Evolutionary conservation across 2,797 vertebrate species (phyloP).

Genomic region (Melanogrammus aeglefinus): DNA sequence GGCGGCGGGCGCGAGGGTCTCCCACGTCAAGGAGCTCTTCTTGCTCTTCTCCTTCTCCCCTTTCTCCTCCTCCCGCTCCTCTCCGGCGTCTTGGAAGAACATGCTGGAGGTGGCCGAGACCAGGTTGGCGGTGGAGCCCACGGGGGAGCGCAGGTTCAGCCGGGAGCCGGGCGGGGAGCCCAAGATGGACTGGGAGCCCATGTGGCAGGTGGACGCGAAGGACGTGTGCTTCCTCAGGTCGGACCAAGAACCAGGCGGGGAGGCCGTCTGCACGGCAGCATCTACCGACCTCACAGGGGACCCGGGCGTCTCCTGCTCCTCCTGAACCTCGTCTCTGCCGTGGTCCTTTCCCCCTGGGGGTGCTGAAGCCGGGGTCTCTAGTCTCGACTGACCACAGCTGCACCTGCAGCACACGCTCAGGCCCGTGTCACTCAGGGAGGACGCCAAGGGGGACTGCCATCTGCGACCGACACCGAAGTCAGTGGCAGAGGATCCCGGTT

Average conservation of each 20-base stretch:
- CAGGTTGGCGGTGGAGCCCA: constrained; percentile 64
- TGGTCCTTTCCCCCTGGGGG: constrained; percentile 17
- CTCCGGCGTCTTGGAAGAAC: constrained; percentile 57
- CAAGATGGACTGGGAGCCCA: constrained; percentile 57
- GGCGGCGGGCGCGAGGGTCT: background rate
- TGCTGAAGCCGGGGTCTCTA: constrained; percentile 10
- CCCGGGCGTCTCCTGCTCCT: constrained; percentile 83
- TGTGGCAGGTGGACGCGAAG: constrained; percentile 37
- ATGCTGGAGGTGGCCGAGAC: constrained; percentile 66
- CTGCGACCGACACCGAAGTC: constrained; percentile 8
- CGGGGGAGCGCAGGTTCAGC: constrained; percentile 53
- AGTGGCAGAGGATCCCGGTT: constrained; percentile 1
- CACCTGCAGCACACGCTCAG: constrained; percentile 69
- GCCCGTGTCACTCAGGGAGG: constrained; percentile 84
- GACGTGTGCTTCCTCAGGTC: constrained; percentile 39
- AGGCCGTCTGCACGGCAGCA: constrained; percentile 81
- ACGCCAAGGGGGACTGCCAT: constrained; percentile 70
- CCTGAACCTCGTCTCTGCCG: constrained; percentile 81
- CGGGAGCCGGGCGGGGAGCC: constrained; percentile 67
- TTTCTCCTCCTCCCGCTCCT: constrained; percentile 50
- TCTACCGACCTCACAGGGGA: constrained; percentile 75
- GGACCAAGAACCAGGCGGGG: constrained; percentile 60
- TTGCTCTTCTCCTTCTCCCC: constrained; percentile 33
- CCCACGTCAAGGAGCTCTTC: constrained; percentile 12
- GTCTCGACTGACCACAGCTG: constrained; percentile 23